These are phyloP conservation scores for Sebastes jordani DNA, from an alignment of 2,797 vertebrate species.

Conservation along the genomic window DNA sequence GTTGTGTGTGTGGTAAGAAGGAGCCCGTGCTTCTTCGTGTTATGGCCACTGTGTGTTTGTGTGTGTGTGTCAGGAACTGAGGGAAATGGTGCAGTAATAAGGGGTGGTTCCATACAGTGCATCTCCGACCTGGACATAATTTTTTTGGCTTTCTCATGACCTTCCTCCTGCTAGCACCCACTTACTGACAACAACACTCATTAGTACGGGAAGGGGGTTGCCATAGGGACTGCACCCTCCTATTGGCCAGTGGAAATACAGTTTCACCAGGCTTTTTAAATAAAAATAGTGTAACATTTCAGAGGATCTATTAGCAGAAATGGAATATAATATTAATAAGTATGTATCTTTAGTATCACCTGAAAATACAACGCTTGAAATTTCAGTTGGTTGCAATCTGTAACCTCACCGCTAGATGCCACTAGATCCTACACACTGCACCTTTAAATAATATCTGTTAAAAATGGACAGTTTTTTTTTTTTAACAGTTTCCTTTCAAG, in stretches of 20 bases:
- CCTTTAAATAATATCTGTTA: background rate
- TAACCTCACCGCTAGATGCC: too few species aligned
- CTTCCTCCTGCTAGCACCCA: constrained; percentile 45
- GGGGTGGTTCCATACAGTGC: constrained; percentile 42
- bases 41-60: background rate
- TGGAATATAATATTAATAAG: too few species aligned
- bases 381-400: too few species aligned
- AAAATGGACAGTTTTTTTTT: background rate
- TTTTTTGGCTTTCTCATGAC: constrained; percentile 59
- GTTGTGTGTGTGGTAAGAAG: background rate
- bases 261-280: too few species aligned
- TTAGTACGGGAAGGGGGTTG: background rate
- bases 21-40: background rate
- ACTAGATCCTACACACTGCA: too few species aligned
- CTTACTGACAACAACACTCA: constrained; percentile 46
- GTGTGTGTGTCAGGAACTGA: constrained; percentile 5
- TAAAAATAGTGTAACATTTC: rapidly evolving
- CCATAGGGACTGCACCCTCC: rapidly evolving
- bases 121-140: constrained; percentile 67
- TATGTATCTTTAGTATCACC: too few species aligned
- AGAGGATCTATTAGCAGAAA: too few species aligned
- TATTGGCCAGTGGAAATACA: too few species aligned
- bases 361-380: too few species aligned
- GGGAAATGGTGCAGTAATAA: constrained; percentile 46
- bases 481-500: background rate